These are phyloP conservation scores for Chalcis sispes DNA, from an alignment of 2,888 invertebrate species.

Conservation along the genomic window DNA sequence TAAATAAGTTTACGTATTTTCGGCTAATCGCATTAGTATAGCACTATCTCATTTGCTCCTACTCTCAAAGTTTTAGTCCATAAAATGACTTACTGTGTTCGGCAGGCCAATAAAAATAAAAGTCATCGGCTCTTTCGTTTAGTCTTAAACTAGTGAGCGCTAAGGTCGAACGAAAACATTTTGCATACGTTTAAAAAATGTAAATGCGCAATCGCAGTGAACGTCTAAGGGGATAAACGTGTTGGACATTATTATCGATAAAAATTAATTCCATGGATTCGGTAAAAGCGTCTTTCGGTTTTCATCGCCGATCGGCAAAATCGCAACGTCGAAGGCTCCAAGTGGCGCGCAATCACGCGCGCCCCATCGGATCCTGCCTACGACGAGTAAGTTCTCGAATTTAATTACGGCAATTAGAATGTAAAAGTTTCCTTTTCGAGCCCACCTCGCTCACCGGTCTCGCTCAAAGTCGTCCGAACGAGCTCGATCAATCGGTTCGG, in stretches of 20 bases:
- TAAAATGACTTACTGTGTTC: constrained; percentile 71
- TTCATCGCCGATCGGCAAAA: constrained; percentile 4
- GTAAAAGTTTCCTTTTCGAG: constrained; percentile 65
- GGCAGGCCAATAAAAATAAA: constrained; percentile 66
- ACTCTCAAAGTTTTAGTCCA: constrained; percentile 66
- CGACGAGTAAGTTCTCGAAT: constrained; percentile 71
- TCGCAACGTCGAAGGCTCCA: not conserved
- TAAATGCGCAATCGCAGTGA: not conserved
- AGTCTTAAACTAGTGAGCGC: constrained; percentile 8
- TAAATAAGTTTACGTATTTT: constrained; percentile 72
- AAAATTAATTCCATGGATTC: constrained; percentile 10
- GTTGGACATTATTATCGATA: too few relatives aligned
- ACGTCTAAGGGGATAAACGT: not conserved
- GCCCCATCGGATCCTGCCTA: constrained; percentile 41
- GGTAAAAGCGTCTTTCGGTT: constrained; percentile 6
- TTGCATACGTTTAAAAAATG: too few relatives aligned
- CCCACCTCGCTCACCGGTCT: constrained; percentile 7
- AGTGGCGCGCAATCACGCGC: constrained; percentile 25
- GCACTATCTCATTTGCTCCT: constrained; percentile 40
- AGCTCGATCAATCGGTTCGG: constrained; percentile 67
- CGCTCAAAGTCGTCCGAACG: too few relatives aligned
- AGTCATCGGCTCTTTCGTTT: constrained; percentile 56
- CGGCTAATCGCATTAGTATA: constrained; percentile 68
- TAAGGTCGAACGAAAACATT: not conserved
- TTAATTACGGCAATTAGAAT: constrained; percentile 72